Evolutionary conservation across 2,113 vertebrate species (phyloP).

Genomic region (Corapipo altera): DNA sequence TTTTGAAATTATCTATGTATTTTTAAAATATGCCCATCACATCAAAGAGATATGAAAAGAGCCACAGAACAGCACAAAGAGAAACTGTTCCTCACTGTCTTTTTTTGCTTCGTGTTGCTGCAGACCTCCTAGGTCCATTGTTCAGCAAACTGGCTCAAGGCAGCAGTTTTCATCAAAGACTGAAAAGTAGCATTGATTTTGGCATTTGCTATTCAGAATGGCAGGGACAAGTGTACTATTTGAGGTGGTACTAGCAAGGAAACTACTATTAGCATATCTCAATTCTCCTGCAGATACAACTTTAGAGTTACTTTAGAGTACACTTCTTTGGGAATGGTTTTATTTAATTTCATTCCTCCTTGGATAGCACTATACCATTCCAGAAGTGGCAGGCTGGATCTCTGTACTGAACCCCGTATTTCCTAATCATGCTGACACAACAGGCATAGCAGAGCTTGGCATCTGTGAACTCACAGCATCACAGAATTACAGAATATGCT

Average conservation of each 20-base stretch:
- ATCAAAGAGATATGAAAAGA: neutral
- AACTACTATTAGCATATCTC: conserved; percentile 11
- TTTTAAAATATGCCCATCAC: neutral
- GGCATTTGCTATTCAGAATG: neutral
- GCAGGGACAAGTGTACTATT: neutral
- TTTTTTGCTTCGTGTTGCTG: conserved; percentile 37
- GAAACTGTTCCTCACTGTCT: neutral
- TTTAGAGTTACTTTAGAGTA: neutral
- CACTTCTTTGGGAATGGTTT: neutral
- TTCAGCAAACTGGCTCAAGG: conserved; percentile 19
- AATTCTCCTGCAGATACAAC: neutral
- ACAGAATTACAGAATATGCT: neutral
- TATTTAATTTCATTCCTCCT: neutral
- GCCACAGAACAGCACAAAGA: neutral
- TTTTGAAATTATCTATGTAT: neutral
- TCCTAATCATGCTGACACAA: neutral
- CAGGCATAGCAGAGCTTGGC: neutral
- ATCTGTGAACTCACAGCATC: neutral
- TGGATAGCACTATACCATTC: neutral
- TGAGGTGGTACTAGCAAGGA: conserved; percentile 7
- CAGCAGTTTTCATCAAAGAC: conserved; percentile 24
- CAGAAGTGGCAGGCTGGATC: neutral
- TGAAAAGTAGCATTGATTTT: conserved; percentile 54
- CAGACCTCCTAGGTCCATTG: conserved; percentile 25
- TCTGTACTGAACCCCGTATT: fast-evolving